These are phyloP conservation scores for Paguma larvata DNA, from an alignment of 2,797 vertebrate genomes.

Conservation along the genomic window DNA sequence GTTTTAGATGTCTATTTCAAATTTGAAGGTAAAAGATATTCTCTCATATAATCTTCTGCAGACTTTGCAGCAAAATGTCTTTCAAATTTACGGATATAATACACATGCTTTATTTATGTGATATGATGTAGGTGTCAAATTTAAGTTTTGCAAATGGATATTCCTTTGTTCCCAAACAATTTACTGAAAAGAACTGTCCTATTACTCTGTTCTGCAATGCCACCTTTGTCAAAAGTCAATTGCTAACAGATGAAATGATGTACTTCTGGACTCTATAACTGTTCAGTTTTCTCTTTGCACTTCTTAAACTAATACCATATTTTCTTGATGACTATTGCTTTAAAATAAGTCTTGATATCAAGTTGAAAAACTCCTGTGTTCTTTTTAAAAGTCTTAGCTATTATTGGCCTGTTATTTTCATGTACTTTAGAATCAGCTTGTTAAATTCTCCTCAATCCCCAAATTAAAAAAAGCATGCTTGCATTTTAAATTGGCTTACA, in stretches of 20 bases:
- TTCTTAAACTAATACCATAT: neutral
- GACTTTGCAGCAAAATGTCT: neutral
- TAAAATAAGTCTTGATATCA: neutral
- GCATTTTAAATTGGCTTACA: neutral
- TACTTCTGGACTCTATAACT: neutral
- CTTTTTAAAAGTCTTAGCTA: neutral
- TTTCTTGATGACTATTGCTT: neutral
- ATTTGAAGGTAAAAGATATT: neutral
- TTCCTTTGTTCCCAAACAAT: neutral
- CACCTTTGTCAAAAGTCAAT: neutral
- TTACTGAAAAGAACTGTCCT: neutral
- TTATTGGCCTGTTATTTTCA: neutral
- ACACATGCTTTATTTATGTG: neutral
- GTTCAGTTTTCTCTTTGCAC: neutral
- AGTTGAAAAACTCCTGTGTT: neutral
- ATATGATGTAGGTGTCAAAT: neutral
- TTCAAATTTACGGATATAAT: neutral
- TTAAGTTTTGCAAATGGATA: conserved; percentile 5
- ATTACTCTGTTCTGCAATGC: neutral
- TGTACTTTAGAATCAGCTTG: neutral
- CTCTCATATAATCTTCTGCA: neutral
- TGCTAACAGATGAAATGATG: neutral
- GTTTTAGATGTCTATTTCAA: conserved; percentile 2
- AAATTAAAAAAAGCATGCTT: neutral
- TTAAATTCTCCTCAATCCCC: neutral